Base-by-base conservation (phyloP, 2,113 vertebrate species). In the Neogale vison region DNA sequence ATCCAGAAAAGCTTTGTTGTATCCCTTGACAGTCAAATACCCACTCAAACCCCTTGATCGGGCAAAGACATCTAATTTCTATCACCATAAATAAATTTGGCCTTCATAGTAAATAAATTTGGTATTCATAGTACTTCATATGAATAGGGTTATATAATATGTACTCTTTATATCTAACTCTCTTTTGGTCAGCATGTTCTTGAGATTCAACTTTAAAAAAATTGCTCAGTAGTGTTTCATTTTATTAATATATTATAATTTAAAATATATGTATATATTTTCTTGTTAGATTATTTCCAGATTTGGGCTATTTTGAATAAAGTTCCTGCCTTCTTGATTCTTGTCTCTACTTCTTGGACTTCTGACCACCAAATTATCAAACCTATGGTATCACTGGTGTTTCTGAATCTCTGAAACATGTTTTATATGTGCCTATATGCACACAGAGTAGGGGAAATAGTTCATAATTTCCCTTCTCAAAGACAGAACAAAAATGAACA, bases 391-490 rank as follows among this genome's bases (percentile, higher is more conserved):
- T 59, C 36, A 88, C 1, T 93, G 34, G 57, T 57, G 34, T 74
- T 7, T 93, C 26, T 84, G 45, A 79, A 45, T 21, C 15, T 57
- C 24, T 69, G 42, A 89, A 34, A 67, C 65, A 10, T 8, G 23
- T 50, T 74, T 69, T 81, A 3, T 45, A 63, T 82, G 11, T 55
- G 57, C 17, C 21, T 50, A 21, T 52, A 67, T 23, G 1, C 10
- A 55, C 26, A 52, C 0, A 2, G 1, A 67, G 7, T 21, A 69
- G 1, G 3, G 10, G 2, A 50, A 79, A 82, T 69, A n/a, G 13
- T 81, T 67, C 31, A 67, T 85, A 55, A 61, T 89, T 95, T 94
- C 74, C 3, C 76, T 94, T 86, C 20, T 74, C 39, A 77, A 85
- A 83, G 15, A 50, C 6, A 45, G 0, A 42, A 42, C 42, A 42